These are phyloP conservation scores for Leucopsar rothschildi DNA, from an alignment of 2,113 vertebrate genomes.

Conservation along the genomic window DNA sequence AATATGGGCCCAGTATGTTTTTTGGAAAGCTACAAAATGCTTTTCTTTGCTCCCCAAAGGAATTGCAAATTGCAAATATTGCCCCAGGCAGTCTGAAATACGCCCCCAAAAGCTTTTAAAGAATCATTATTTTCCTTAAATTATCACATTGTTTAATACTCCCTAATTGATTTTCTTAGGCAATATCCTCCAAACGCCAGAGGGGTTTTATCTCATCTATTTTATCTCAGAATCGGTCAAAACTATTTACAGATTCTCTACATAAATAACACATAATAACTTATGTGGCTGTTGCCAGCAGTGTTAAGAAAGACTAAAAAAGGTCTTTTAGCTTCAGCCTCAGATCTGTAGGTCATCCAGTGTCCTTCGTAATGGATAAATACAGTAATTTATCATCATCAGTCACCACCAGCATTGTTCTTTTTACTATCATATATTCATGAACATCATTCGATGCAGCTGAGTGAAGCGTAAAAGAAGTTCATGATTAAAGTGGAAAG, in stretches of 20 bases:
- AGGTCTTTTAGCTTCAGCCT: constrained; percentile 35
- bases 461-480: constrained; percentile 39
- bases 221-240: background rate
- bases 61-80: background rate
- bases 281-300: background rate
- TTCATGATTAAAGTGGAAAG: constrained; percentile 36
- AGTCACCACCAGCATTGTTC: constrained; percentile 52
- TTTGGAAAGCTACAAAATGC: background rate
- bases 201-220: constrained; percentile 3
- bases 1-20: background rate
- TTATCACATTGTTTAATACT: background rate
- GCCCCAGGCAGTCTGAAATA: background rate
- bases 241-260: constrained; percentile 13
- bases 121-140: background rate
- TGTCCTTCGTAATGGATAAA: constrained; percentile 66
- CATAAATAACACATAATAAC: background rate
- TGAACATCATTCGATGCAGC: constrained; percentile 35
- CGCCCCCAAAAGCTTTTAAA: background rate
- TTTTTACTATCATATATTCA: constrained; percentile 44
- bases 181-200: background rate
- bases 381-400: constrained; percentile 63
- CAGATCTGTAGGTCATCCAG: constrained; percentile 49
- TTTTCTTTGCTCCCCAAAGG: background rate
- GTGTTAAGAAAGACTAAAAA: constrained; percentile 29
- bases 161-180: constrained; percentile 19